phyloP scores from a whole-genome alignment of 1,140 invertebrate species.

The Rhopalosiphum padi region DNA sequence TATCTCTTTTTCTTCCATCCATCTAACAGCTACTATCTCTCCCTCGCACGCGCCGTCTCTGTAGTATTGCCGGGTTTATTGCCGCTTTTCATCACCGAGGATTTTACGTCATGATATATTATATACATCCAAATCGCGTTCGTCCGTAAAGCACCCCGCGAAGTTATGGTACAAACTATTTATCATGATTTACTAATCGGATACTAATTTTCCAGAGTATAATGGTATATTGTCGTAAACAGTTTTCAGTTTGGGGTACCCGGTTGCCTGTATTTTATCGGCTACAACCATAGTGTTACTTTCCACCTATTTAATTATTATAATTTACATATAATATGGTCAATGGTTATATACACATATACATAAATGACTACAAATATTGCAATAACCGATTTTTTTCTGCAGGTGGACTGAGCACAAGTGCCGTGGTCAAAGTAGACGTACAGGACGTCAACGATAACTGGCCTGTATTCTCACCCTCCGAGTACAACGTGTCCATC shows the following conservation, averaged over 20 bases:
- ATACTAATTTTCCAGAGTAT: neutral
- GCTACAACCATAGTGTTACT: neutral
- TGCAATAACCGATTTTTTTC: conserved; percentile 58
- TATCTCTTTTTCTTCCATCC: neutral
- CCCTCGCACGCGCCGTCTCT: neutral
- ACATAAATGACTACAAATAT: neutral
- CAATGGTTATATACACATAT: neutral
- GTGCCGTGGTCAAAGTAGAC: conserved; percentile 89
- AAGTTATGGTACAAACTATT: conserved; percentile 61
- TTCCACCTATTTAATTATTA: neutral
- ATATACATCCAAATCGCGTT: conserved; percentile 74
- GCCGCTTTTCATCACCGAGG: conserved; percentile 69
- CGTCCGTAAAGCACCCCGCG: conserved; percentile 69
- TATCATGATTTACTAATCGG: neutral
- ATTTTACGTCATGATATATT: conserved; percentile 65
- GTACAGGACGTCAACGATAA: conserved; percentile 95
- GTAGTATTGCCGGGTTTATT: neutral
- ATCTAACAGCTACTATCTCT: conserved; percentile 7
- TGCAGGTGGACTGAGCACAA: conserved; percentile 89
- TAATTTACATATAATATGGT: neutral
- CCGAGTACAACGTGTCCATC: conserved; percentile 86
- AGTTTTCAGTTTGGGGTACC: neutral
- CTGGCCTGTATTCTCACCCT: conserved; percentile 83
- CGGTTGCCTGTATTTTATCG: neutral
- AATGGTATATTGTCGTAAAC: neutral